These are phyloP conservation scores for Danaus chrysippus DNA, from an alignment of 2,888 invertebrate genomes.

Conservation along the genomic window DNA sequence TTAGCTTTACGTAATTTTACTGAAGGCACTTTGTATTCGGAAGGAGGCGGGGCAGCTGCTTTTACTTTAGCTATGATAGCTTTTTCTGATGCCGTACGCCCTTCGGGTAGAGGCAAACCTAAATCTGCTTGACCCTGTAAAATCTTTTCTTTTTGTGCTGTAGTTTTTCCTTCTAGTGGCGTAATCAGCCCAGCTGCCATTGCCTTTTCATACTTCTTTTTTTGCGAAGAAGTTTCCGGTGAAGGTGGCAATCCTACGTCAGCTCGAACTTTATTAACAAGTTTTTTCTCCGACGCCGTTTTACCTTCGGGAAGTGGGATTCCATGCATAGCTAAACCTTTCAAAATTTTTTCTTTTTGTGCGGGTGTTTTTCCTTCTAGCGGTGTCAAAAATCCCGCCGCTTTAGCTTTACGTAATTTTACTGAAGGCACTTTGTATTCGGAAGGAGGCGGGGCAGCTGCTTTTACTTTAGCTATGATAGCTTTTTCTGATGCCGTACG, in stretches of 20 bases:
- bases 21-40: constrained; percentile 23
- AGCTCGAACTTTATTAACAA: constrained; percentile 38
- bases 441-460: constrained; percentile 12
- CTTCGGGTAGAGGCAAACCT: constrained; percentile 40
- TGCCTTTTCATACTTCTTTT: constrained; percentile 36
- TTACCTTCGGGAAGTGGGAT: constrained; percentile 40
- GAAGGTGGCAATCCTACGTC: constrained; percentile 42
- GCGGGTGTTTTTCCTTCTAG: constrained; percentile 36
- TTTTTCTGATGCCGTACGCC: constrained; percentile 41
- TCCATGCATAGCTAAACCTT: constrained; percentile 33
- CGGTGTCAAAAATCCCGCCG: constrained; percentile 37
- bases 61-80: constrained; percentile 36
- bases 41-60: constrained; percentile 17
- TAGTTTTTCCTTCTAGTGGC: constrained; percentile 41
- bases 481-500: constrained; percentile 32
- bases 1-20: constrained; percentile 28
- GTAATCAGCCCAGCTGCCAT: constrained; percentile 35
- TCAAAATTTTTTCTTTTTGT: constrained; percentile 42
- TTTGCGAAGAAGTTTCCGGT: constrained; percentile 35
- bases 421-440: constrained; percentile 28
- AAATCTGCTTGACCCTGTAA: constrained; percentile 32
- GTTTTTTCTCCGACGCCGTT: constrained; percentile 37
- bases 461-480: constrained; percentile 31
- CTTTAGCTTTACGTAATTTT: constrained; percentile 37
- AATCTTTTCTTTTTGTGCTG: constrained; percentile 37